Percentiles rank a stretch among this genome's conserved stretches.
Evolutionary conservation across 2,888 invertebrate genomes (phyloP).

Genomic region (Odontocerum albicorne): DNA sequence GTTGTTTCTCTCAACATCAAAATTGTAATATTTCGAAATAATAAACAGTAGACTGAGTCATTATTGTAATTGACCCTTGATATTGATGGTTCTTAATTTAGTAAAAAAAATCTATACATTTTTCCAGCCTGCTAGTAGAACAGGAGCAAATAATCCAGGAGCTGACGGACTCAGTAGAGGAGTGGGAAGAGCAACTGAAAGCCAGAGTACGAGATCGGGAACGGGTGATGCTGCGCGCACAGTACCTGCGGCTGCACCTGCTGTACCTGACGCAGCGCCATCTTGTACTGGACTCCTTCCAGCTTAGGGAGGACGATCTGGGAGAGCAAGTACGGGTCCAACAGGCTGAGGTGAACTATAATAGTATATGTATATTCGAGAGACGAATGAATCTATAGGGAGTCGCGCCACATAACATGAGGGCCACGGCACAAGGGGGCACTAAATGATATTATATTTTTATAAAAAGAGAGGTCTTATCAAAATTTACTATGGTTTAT

Average conservation of each 20-base stretch:
- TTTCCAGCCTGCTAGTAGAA: slow-evolving; percentile 58
- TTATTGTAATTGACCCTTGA: too few species aligned
- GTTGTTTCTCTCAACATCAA: too few species aligned
- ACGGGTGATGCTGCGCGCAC: slow-evolving; percentile 58
- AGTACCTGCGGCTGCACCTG: slow-evolving; percentile 64
- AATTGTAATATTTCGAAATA: too few species aligned
- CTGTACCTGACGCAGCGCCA: slow-evolving; percentile 74
- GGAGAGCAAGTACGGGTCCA: slow-evolving; percentile 61
- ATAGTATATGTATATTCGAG: too few species aligned
- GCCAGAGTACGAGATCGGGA: slow-evolving; percentile 60
- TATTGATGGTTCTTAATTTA: too few species aligned
- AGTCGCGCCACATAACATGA: too few species aligned
- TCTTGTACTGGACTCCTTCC: slow-evolving; percentile 71
- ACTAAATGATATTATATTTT: too few species aligned
- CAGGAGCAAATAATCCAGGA: slow-evolving; percentile 66
- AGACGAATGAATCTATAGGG: too few species aligned
- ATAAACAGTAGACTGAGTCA: too few species aligned
- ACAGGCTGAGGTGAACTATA: slow-evolving; percentile 48
- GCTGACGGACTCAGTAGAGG: slow-evolving; percentile 59
- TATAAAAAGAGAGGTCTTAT: too few species aligned
- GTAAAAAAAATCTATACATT: slow-evolving; percentile 1
- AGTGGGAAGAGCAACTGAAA: slow-evolving; percentile 67
- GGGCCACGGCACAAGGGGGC: too few species aligned
- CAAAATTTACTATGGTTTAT: too few species aligned
- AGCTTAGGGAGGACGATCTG: slow-evolving; percentile 67